These are phyloP conservation scores for Lasioglossum zephyrum DNA, from an alignment of 2,888 invertebrate species.

Conservation along the genomic window DNA sequence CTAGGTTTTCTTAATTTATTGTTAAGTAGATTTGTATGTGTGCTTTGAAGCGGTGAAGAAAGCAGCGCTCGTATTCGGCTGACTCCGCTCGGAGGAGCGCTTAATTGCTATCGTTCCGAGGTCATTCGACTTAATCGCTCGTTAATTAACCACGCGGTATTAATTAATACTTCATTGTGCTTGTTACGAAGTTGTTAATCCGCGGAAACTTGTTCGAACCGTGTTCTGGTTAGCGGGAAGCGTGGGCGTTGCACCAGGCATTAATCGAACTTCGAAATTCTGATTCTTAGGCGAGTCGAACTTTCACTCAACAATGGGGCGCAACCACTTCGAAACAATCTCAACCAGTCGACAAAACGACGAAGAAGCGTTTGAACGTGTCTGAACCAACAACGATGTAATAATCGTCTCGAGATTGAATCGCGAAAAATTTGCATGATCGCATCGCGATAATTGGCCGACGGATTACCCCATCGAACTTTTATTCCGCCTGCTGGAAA, in stretches of 20 bases:
- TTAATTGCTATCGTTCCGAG: conserved; percentile 36
- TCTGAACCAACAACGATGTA: background rate
- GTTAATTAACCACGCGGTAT: conserved; percentile 45
- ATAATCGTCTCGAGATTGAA: background rate
- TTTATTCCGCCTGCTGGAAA: conserved; percentile 5
- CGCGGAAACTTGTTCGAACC: conserved; percentile 26
- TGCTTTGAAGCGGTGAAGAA: background rate
- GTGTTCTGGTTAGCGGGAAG: conserved; percentile 11
- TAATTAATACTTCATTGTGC: conserved; percentile 49
- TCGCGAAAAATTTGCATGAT: background rate
- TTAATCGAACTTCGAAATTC: conserved; percentile 23
- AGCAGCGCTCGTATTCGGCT: background rate
- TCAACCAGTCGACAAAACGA: background rate
- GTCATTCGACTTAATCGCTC: conserved; percentile 35
- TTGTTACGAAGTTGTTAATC: conserved; percentile 48
- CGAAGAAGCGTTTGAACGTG: background rate
- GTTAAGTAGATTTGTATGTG: background rate
- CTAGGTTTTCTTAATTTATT: background rate
- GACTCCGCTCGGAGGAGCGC: background rate
- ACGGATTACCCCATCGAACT: conserved; percentile 6
- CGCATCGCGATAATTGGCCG: conserved; percentile 27
- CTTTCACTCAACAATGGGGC: background rate
- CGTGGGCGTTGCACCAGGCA: background rate
- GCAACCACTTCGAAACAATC: background rate
- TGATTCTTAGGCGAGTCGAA: background rate